Evolutionary conservation across 2,797 vertebrate genomes (phyloP).

Genomic region (Micromesistius poutassou): DNA sequence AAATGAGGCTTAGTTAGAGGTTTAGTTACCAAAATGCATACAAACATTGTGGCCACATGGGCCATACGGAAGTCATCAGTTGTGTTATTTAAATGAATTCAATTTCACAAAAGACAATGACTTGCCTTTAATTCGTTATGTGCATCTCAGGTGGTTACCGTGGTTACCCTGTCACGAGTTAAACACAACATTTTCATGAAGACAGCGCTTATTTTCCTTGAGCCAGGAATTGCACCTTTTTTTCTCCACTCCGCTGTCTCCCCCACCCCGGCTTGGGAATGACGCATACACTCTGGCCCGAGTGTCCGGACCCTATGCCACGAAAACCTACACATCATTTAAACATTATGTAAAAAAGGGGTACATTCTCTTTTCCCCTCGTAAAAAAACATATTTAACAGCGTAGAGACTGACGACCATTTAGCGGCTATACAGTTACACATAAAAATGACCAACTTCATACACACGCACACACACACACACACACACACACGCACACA

Average conservation of each 20-base stretch:
- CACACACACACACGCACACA: background rate
- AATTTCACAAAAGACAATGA: conserved; percentile 23
- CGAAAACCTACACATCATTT: background rate
- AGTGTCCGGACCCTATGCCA: conserved; percentile 31
- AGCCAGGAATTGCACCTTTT: conserved; percentile 22
- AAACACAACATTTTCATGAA: conserved; percentile 13
- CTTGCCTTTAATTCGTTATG: conserved; percentile 26
- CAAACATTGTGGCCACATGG: background rate
- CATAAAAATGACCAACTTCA: background rate
- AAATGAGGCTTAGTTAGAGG: background rate
- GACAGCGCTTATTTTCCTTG: conserved; percentile 1
- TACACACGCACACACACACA: too few relatives aligned
- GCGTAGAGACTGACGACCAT: background rate
- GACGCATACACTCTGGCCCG: conserved; percentile 65
- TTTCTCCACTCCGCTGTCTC: conserved; percentile 29
- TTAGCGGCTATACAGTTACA: background rate
- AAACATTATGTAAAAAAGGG: background rate
- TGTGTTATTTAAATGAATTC: background rate
- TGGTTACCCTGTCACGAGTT: conserved; percentile 19
- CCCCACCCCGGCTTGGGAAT: conserved; percentile 58
- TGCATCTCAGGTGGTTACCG: conserved; percentile 24
- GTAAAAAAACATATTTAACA: background rate
- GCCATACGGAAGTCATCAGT: background rate
- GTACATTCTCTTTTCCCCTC: background rate
- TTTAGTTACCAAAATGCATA: background rate